Percentiles rank a stretch among this genome's conserved stretches.
Conservation (phyloP, 2,113 vertebrate species). For the Nestor notabilis region DNA sequence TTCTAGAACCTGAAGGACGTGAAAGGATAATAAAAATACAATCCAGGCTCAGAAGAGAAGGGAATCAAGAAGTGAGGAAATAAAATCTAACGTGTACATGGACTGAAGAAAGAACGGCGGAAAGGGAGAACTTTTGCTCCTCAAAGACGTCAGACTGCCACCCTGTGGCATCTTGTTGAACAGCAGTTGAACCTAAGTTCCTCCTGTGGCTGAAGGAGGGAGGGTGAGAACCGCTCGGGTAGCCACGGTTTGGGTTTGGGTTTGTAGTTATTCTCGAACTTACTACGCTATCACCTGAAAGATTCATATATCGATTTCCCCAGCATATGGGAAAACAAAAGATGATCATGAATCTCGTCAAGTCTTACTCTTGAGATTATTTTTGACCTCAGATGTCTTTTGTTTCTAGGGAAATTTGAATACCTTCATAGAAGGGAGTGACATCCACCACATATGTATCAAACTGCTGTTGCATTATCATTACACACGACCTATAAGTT, state of each 20-base stretch:
- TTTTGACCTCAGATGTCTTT: neutral
- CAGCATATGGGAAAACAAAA: neutral
- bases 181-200: neutral
- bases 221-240: neutral
- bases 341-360: accelerated
- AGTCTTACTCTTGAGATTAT: neutral
- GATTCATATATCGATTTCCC: neutral
- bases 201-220: neutral
- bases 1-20: neutral
- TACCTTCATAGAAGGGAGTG: neutral
- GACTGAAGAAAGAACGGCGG: neutral
- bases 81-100: neutral
- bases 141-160: neutral
- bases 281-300: neutral
- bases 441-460: too few relatives aligned
- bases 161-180: neutral
- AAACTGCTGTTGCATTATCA: neutral
- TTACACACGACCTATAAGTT: accelerated
- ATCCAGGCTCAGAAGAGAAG: neutral
- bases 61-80: neutral
- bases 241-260: neutral
- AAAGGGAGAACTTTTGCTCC: neutral
- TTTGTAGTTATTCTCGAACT: neutral
- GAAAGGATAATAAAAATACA: neutral
- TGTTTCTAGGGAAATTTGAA: neutral